Evolutionary conservation across 1,140 invertebrate genomes (phyloP).

Genomic region (Cephus cinctus): DNA sequence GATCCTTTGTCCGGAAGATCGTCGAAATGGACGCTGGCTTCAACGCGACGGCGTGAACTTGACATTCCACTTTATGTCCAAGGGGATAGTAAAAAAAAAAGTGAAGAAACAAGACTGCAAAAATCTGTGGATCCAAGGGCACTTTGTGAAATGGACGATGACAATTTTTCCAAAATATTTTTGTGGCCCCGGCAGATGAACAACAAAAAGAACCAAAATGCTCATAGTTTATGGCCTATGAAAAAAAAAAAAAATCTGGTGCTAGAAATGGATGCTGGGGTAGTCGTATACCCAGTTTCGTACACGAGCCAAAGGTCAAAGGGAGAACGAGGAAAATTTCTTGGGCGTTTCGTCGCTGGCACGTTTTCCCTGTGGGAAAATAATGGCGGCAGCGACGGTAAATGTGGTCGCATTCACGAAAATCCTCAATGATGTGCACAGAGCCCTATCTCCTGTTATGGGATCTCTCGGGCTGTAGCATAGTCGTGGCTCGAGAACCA

Average conservation of each 20-base stretch:
- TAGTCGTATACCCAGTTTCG: no score
- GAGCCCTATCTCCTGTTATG: conserved; percentile 16
- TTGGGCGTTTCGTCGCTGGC: not conserved
- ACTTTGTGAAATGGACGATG: no score
- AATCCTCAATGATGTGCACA: conserved; percentile 25
- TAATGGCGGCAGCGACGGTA: no score
- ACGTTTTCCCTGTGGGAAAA: not conserved
- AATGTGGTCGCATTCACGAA: conserved; percentile 12
- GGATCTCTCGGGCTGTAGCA: conserved; percentile 13
- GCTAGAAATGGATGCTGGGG: no score
- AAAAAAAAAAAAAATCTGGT: no score
- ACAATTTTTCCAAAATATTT: no score
- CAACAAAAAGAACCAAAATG: no score
- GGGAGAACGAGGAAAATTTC: conserved; percentile 13
- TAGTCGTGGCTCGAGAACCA: conserved; percentile 13
- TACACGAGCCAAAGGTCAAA: no score
- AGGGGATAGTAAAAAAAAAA: not conserved
- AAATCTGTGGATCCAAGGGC: no score
- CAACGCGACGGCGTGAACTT: not conserved
- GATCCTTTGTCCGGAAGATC: conserved; percentile 6
- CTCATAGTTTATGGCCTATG: no score
- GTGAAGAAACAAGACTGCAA: no score
- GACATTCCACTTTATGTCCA: not conserved
- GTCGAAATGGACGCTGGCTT: conserved; percentile 9
- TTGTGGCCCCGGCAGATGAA: no score